Base-by-base conservation (phyloP, 35 echinoderm and acorn worm genomes). In the Ophiothrix spiculata region DNA sequence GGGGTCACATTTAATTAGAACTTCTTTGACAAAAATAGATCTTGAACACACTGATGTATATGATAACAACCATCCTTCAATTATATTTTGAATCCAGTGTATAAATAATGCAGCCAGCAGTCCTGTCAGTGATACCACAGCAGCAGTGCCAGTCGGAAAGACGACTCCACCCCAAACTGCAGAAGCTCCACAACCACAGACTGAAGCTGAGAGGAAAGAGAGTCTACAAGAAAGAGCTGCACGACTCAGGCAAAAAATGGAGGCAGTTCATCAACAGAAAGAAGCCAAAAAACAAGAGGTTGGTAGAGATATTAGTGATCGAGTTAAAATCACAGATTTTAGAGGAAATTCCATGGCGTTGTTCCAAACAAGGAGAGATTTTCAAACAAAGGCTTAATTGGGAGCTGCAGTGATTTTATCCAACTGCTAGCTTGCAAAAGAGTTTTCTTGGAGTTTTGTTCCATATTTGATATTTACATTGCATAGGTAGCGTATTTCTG, bases 191-290 rank as follows among this genome's bases (percentile, higher is more conserved):
- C 82, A 32, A 39, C 69, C 25, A 29, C 75, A 85, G 39, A 39
- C 10, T 39, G 35, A 81, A 74, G 40, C 83, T 33, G 25, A 64
- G 23, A n/a, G 13, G 29, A 83, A 86, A 31, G 87, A 92, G 78
- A 90, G 64, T 78, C 39, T 88, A 36, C 87, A 94, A 41, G 90
- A 97, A 39, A 97, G 87, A 54, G 90, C 94, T 80, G 83, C 90
- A 6, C 86, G 90, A 69, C 75, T 97, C n/a, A 89, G 94, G 78
- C 87, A 97, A 56, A 97, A 93, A 80, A 97, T 97, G 94, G 90
- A 90, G 40, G 94, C 88, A 31, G 84, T 97, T 17, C 94, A 97
- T 79, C 86, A 87, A 31, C 91, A 90, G 81, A 97, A 97, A 77
- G 94, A 93, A 64, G 36, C 38, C 12, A 56, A 97, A 46, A 92